These are phyloP conservation scores for Archips xylosteana DNA, from an alignment of 2,888 invertebrate species.

Conservation along the genomic window DNA sequence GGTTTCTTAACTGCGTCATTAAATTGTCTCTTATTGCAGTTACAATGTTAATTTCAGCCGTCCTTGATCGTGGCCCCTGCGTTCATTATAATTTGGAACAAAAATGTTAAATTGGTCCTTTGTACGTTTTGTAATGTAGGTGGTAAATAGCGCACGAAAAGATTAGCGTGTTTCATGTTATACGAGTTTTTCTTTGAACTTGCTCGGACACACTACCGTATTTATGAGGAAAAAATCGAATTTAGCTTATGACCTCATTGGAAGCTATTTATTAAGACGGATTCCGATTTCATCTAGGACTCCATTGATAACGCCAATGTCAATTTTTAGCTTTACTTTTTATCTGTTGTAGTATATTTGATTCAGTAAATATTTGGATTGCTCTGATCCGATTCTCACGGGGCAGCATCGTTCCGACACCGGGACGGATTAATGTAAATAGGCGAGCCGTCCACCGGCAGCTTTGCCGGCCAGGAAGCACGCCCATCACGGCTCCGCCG, in stretches of 20 bases:
- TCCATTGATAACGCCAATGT: no score
- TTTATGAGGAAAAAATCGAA: no score
- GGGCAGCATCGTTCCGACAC: constrained; percentile 43
- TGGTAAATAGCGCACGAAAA: no score
- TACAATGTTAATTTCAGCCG: neutral
- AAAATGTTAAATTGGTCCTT: neutral
- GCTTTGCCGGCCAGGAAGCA: constrained; percentile 69
- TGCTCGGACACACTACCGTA: no score
- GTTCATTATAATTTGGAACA: neutral
- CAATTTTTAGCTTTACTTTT: no score
- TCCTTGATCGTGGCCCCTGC: neutral
- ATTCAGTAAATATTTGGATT: constrained; percentile 10
- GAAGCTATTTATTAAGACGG: neutral
- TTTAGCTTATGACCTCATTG: neutral
- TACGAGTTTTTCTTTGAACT: no score
- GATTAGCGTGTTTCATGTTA: no score
- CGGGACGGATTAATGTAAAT: constrained; percentile 76
- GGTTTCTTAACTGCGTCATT: neutral
- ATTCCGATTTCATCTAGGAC: no score
- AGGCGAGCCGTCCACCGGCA: constrained; percentile 58
- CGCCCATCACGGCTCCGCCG: constrained; percentile 63
- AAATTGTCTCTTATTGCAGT: neutral
- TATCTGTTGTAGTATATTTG: no score
- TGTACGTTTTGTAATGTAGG: neutral
- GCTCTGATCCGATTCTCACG: constrained; percentile 51